Conservation (phyloP, 2,113 vertebrate species). For the Sporophila hypoxantha region DNA sequence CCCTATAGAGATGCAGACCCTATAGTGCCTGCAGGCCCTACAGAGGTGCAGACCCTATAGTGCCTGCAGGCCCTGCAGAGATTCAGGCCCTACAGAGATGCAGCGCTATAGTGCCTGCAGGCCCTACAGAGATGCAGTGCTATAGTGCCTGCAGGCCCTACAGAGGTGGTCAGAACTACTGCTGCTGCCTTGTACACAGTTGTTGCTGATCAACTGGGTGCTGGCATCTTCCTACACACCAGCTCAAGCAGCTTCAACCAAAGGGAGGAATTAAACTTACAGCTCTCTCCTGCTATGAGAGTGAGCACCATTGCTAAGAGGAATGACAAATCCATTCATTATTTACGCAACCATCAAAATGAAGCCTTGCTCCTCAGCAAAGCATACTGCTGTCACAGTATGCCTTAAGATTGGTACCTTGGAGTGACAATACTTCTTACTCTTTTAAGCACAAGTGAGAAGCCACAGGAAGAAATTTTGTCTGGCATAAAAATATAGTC, state of each 20-base stretch:
- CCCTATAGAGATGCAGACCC: no score
- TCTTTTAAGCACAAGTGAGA: background rate
- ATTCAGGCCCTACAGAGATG: no score
- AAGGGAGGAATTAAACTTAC: background rate
- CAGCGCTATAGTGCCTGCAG: no score
- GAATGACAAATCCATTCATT: background rate
- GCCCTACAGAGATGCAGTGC: no score
- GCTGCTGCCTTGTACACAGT: background rate
- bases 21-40: no score
- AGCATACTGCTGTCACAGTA: background rate
- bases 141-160: background rate
- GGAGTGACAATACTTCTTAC: background rate
- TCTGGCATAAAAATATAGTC: background rate
- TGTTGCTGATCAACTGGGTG: background rate
- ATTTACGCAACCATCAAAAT: background rate
- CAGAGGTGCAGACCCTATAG: no score
- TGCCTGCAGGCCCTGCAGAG: no score
- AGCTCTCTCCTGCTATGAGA: background rate
- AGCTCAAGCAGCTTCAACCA: background rate
- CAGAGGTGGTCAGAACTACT: background rate
- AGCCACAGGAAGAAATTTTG: background rate
- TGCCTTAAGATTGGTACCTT: background rate
- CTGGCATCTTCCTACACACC: background rate
- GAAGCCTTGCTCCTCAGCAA: background rate
- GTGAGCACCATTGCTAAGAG: background rate